Conservation (phyloP, 2,888 invertebrate species). For the Ischnus inquisitorius region DNA sequence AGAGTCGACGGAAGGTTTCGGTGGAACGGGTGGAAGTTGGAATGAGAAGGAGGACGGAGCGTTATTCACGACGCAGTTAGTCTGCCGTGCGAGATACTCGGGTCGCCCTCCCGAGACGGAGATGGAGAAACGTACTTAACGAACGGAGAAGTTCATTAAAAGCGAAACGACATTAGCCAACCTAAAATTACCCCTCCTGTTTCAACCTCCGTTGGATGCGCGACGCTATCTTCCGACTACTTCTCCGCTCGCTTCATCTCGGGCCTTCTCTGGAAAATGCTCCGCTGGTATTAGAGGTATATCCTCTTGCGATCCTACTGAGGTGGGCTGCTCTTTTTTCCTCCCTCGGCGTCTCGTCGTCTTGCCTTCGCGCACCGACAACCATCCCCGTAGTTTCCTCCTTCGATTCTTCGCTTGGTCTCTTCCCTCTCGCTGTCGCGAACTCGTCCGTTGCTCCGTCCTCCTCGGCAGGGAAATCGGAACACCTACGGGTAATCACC, state of each 20-base stretch:
- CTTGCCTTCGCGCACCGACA: constrained; percentile 72
- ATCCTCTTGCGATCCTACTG: constrained; percentile 71
- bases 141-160: constrained; percentile 85
- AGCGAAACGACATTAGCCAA: constrained; percentile 85
- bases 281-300: constrained; percentile 66
- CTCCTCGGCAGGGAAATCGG: constrained; percentile 12
- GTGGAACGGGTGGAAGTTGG: constrained; percentile 34
- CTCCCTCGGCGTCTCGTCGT: constrained; percentile 53
- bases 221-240: constrained; percentile 69
- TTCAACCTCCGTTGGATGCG: constrained; percentile 72
- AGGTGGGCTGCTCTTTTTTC: constrained; percentile 63
- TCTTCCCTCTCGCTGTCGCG: background rate
- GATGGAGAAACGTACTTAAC: constrained; percentile 84
- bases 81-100: constrained; percentile 50
- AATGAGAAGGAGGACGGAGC: constrained; percentile 55
- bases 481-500: constrained; percentile 8
- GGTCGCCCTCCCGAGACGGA: constrained; percentile 73
- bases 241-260: constrained; percentile 45
- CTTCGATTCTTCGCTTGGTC: constrained; percentile 41
- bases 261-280: constrained; percentile 62
- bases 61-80: constrained; percentile 51
- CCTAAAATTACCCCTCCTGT: constrained; percentile 84
- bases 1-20: constrained; percentile 28
- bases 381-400: constrained; percentile 70
- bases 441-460: constrained; percentile 32